A percentile compares a stretch with the other conserved stretches of the same genome.
Conservation (phyloP, 1,140 invertebrate genomes). For the Stegodyphus dumicola region DNA sequence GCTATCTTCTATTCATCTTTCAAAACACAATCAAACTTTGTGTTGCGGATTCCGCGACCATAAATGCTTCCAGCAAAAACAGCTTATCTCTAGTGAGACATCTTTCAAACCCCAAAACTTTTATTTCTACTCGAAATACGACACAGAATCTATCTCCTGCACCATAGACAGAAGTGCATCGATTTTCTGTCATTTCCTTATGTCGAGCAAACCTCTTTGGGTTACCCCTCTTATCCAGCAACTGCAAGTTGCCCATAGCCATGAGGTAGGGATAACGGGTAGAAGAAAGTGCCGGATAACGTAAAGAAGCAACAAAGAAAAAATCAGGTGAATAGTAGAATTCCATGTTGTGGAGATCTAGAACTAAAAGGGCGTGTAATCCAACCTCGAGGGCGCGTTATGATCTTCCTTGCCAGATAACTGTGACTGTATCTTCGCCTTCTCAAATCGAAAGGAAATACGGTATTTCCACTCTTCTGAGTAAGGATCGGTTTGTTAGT, state of each 20-base stretch:
- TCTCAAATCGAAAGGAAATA: no score
- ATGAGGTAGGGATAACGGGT: constrained; percentile 33
- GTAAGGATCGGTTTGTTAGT: no score
- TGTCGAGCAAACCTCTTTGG: constrained; percentile 35
- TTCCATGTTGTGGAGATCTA: not conserved
- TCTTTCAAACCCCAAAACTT: constrained; percentile 53
- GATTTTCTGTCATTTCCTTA: constrained; percentile 51
- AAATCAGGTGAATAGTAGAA: constrained; percentile 1
- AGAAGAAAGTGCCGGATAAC: constrained; percentile 29
- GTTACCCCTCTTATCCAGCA: constrained; percentile 40
- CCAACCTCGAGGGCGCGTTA: constrained; percentile 24
- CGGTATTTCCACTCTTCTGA: no score
- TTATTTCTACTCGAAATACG: constrained; percentile 56
- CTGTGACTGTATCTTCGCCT: no score
- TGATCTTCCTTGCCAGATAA: constrained; percentile 4
- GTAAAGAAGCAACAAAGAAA: not conserved
- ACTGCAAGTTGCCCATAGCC: constrained; percentile 21
- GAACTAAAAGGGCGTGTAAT: constrained; percentile 54
- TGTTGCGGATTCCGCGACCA: no score
- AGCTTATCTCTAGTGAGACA: constrained; percentile 45
- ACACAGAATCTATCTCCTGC: constrained; percentile 7
- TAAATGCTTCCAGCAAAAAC: not conserved
- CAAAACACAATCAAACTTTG: no score
- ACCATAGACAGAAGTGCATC: constrained; percentile 17
- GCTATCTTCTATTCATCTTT: no score